phyloP scores from a whole-genome alignment of 1,140 invertebrate species.

The Formica selysi region DNA sequence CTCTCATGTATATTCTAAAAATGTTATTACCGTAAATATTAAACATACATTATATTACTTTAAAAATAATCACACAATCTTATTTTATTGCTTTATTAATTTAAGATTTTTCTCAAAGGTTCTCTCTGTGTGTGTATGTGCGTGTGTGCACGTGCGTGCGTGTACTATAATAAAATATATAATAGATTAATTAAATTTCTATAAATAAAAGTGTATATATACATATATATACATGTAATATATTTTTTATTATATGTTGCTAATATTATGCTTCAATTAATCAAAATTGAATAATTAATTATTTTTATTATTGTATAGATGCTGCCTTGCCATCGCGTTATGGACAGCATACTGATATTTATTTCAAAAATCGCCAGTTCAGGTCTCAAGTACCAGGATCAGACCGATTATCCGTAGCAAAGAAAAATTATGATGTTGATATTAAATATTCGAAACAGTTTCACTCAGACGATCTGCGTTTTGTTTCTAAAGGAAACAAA shows the following conservation, averaged over 20 bases:
- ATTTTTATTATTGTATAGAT: slow-evolving; percentile 19
- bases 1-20: not conserved
- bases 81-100: not conserved
- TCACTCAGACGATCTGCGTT: not conserved
- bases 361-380: not conserved
- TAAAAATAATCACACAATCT: not conserved
- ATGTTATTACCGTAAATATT: not conserved
- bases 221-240: not conserved
- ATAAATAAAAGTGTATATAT: not conserved
- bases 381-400: not conserved
- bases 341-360: slow-evolving; percentile 5
- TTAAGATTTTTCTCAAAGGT: not conserved
- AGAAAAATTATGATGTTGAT: not conserved
- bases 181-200: slow-evolving; percentile 1
- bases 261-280: not conserved
- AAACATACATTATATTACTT: not conserved
- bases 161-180: not conserved
- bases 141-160: too few relatives aligned
- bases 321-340: not conserved
- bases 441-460: not conserved
- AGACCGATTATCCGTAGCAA: not conserved
- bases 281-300: not conserved
- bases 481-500: slow-evolving; percentile 25
- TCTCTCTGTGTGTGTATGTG: too few relatives aligned
- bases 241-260: not conserved